Base-by-base conservation (phyloP, 2,888 invertebrate genomes). In the Scaptomyza parva region DNA sequence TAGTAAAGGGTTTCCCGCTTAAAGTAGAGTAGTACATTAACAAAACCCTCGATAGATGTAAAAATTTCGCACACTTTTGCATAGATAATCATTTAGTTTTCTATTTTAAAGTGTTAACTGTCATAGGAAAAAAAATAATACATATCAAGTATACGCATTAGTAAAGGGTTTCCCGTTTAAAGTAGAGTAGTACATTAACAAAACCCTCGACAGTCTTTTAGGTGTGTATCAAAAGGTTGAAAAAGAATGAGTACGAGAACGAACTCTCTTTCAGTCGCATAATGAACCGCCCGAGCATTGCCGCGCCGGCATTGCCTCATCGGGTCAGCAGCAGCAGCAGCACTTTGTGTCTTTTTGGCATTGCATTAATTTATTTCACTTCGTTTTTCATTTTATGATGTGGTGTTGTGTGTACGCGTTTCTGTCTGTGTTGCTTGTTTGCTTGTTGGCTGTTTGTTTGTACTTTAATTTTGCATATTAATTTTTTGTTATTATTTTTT, bases 311-410 rank as follows among this genome's bases (percentile, higher is more conserved):
- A n/a, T n/a, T n/a, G n/a, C 24, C 35, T 41, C 14, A 28, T 18
- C 48, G 30, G 50, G 47, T 64, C 41, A 26, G 18, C 26, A 28
- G 3, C 4, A 33, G 63, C 41, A 26, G 18, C 26, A 28, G 3
- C 4, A 33, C 35, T 45, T 65, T 41, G n/a, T 54, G 50, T 44
- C 61, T 54, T 54, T 69, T 54, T 51, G 58, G 55, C 43, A 22
- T 58, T 73, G 39, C 48, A 59, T 68, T 60, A 69, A 64, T 81
- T 70, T 81, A 57, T 63, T 66, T 64, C 78, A 74, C 66, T 78
- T 59, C 8, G 28, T 59, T 58, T 73, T 41, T 48, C 18, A 41
- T 45, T 60, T 52, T 52, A 44, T 30, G 18, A 7, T 2, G n/a
- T 37, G 12, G 22, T 9, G 24, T 30, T 12, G 26, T 45, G 8